phyloP scores from a whole-genome alignment of 1,140 invertebrate genomes.

The Oscheius sp. region DNA sequence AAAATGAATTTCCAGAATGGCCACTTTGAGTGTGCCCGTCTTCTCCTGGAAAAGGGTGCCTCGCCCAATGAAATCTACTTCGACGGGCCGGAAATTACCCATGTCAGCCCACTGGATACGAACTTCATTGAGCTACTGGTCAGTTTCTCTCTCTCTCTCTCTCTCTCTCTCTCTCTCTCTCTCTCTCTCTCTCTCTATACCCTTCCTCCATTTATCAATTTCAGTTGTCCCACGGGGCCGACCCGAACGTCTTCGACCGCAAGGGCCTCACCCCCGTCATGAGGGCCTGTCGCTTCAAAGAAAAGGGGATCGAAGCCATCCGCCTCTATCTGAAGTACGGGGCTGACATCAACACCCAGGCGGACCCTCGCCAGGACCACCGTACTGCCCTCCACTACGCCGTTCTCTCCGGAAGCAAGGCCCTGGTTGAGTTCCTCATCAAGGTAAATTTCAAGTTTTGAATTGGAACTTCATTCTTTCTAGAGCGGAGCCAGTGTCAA shows the following conservation, averaged over 20 bases:
- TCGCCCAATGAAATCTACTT: slow-evolving; percentile 67
- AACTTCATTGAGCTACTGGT: slow-evolving; percentile 43
- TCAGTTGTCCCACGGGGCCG: slow-evolving; percentile 38
- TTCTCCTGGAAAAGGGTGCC: slow-evolving; percentile 72
- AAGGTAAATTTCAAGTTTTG: slow-evolving; percentile 7
- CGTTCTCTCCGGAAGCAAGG: slow-evolving; percentile 35
- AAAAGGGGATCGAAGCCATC: slow-evolving; percentile 43
- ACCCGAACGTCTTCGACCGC: slow-evolving; percentile 47
- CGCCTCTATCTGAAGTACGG: slow-evolving; percentile 37
- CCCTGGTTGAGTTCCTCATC: slow-evolving; percentile 40
- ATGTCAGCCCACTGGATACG: slow-evolving; percentile 38
- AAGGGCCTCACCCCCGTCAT: slow-evolving; percentile 44
- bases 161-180: too few relatives aligned
- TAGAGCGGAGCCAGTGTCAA: slow-evolving; percentile 40
- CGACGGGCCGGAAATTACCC: slow-evolving; percentile 44
- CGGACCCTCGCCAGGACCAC: slow-evolving; percentile 33
- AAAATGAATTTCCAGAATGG: slow-evolving; percentile 29
- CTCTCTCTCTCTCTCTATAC: too few relatives aligned
- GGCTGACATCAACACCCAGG: slow-evolving; percentile 40
- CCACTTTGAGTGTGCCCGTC: slow-evolving; percentile 72
- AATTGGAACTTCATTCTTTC: neutral
- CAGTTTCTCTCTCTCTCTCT: neutral
- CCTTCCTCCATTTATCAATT: too few relatives aligned
- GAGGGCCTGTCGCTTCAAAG: slow-evolving; percentile 42
- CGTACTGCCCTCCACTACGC: slow-evolving; percentile 48